These are phyloP conservation scores for Villa cingulata DNA, from an alignment of 2,888 invertebrate species.

Conservation along the genomic window DNA sequence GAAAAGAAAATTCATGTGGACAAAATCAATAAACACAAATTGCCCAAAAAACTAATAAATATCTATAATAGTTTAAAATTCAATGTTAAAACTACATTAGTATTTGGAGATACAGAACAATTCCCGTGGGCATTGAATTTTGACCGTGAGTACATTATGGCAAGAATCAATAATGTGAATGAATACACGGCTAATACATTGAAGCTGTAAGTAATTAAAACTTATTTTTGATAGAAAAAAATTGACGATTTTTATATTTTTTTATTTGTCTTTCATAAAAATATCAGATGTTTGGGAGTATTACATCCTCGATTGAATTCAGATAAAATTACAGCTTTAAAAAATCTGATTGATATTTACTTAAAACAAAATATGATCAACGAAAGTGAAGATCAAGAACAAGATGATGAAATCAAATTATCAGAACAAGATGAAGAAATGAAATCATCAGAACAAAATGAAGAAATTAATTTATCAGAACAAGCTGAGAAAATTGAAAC, in stretches of 20 bases:
- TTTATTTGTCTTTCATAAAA: too few relatives aligned
- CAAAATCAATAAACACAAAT: slow-evolving; percentile 19
- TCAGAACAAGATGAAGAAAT: too few relatives aligned
- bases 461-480: background rate
- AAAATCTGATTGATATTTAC: background rate
- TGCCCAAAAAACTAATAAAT: slow-evolving; percentile 21
- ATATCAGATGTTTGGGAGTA: background rate
- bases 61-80: slow-evolving; percentile 22
- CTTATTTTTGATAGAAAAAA: too few relatives aligned
- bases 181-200: slow-evolving; percentile 23
- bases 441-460: background rate
- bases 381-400: background rate
- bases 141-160: slow-evolving; percentile 21
- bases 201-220: slow-evolving; percentile 20
- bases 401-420: background rate
- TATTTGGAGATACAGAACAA: slow-evolving; percentile 27
- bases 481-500: too few relatives aligned
- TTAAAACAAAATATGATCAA: background rate
- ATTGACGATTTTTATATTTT: too few relatives aligned
- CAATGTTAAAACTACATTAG: slow-evolving; percentile 22
- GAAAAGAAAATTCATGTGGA: slow-evolving; percentile 19
- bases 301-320: background rate
- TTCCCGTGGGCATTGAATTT: slow-evolving; percentile 27
- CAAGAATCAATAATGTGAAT: slow-evolving; percentile 20
- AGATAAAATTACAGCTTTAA: background rate